phyloP scores from a whole-genome alignment of 2,888 invertebrate genomes.

The Choreutis nemorana region DNA sequence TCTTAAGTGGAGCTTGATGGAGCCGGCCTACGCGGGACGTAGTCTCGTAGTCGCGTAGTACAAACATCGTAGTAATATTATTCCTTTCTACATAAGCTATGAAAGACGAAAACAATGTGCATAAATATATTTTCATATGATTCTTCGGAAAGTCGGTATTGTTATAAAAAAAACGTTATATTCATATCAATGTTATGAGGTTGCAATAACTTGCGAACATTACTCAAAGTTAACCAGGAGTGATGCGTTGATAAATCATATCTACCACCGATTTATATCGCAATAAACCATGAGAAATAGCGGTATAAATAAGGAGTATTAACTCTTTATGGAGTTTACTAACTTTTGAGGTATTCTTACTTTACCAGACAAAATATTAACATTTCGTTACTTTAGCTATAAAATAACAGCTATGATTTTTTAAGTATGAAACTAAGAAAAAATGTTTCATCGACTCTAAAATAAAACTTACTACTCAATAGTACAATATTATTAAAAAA shows the following conservation, averaged over 20 bases:
- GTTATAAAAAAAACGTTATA: no score
- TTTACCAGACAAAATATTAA: no score
- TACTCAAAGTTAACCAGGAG: constrained; percentile 54
- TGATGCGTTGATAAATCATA: constrained; percentile 63
- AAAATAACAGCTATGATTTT: no score
- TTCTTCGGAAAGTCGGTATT: no score
- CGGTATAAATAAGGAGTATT: no score
- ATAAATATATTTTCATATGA: constrained; percentile 4
- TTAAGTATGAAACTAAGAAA: no score
- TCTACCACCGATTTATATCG: constrained; percentile 60
- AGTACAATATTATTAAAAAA: not conserved
- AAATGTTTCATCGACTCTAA: no score
- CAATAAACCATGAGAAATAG: constrained; percentile 51
- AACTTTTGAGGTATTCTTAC: constrained; percentile 17
- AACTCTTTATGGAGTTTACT: no score
- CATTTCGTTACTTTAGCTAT: no score
- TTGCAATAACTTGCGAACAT: constrained; percentile 30
- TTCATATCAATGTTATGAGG: no score
- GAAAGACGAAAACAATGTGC: not conserved
- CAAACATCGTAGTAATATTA: constrained; percentile 5
- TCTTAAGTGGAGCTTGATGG: constrained; percentile 26
- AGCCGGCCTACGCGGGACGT: constrained; percentile 16
- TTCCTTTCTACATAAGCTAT: not conserved
- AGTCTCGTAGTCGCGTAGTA: constrained; percentile 6
- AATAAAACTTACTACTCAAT: no score